Base-by-base conservation (phyloP, 2,888 invertebrate genomes). In the Leuctra nigra region DNA sequence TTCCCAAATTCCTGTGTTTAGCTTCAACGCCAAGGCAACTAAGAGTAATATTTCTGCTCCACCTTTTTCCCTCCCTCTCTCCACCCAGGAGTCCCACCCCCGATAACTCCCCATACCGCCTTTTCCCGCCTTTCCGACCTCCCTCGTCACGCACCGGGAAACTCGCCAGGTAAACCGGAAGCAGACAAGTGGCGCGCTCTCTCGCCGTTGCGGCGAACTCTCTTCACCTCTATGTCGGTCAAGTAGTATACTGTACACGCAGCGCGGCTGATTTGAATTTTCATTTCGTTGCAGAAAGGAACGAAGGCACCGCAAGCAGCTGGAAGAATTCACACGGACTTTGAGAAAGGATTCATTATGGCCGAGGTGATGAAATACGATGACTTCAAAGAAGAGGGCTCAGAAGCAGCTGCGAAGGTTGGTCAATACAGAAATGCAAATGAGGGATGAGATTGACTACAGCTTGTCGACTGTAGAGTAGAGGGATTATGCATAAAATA, bases 311-410 rank as follows among this genome's bases (percentile, higher is more conserved):
- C 99, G 0, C 95, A 96, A 72, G 99, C 99, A 9, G 99, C 98
- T 13, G 99, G 99, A 1, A 84, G 87, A 68, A 99, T 99, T 72
- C 99, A 99, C 75, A 96, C 98, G 0, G 99, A 99, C 74, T 99
- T 99, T 73, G 99, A 99, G 73, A 98, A 97, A 73, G 99, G 99
- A 44, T 99, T 99, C 77, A 99, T 99, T 63, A 99, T 99, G 98
- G 98, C 98, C 14, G 98, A 99, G 75, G 94, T 99, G 25, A 99
- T 99, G 98, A 95, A 96, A 71, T 99, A 80, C 70, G 87, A 86
- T 62, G 99, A 99, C 72, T 96, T 99, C 72, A 94, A 95, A 72
- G 93, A 94, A 69, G 91, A 93, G 73, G 98, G 97, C 50, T 83
- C 90, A 7, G 98, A 99, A 73, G 78, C 86, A 1, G 94, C 91